These are phyloP conservation scores for Tinea pellionella DNA, from an alignment of 2,888 invertebrate genomes.

Conservation along the genomic window DNA sequence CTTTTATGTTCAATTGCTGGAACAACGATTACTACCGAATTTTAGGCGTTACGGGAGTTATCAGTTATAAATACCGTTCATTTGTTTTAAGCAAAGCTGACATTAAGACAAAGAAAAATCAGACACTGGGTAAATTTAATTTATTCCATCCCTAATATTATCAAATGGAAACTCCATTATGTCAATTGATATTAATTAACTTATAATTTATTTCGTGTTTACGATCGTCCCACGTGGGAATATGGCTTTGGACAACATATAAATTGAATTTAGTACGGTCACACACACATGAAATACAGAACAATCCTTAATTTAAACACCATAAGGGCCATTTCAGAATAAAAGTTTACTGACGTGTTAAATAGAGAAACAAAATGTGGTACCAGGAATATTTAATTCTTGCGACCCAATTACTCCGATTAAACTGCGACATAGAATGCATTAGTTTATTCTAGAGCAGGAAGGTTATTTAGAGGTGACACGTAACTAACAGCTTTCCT, in stretches of 20 bases:
- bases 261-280: neutral
- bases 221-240: neutral
- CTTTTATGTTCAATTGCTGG: neutral
- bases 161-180: neutral
- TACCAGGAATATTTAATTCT: neutral
- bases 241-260: neutral
- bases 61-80: constrained; percentile 5
- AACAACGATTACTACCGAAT: neutral
- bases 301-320: neutral
- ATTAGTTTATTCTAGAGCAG: neutral
- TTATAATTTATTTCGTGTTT: neutral
- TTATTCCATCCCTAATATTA: neutral
- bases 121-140: neutral
- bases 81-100: neutral
- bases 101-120: neutral
- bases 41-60: neutral
- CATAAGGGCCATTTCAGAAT: neutral
- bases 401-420: neutral
- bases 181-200: neutral
- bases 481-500: neutral
- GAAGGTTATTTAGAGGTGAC: constrained; percentile 8
- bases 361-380: neutral
- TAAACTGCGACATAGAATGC: neutral
- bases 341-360: neutral
- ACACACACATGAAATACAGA: neutral